Percentiles rank a stretch among this genome's conserved stretches.
These are phyloP conservation scores for Heliconius hortense DNA, from an alignment of 2,888 invertebrate species.

Conservation along the genomic window DNA sequence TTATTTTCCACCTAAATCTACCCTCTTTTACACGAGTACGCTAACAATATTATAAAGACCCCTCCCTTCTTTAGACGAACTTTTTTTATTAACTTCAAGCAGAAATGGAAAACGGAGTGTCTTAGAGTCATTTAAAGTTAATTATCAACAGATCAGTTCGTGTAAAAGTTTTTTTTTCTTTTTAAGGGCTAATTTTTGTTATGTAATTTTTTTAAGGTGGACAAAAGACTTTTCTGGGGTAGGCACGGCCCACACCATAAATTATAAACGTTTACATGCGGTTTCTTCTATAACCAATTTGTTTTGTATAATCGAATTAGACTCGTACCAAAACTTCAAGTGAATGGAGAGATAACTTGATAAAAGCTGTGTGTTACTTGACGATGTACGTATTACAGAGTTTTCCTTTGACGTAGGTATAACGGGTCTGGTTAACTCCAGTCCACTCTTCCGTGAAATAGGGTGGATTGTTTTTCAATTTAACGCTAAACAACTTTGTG, in stretches of 20 bases:
- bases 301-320: conserved; percentile 27
- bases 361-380: conserved; percentile 33
- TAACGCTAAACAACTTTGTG: conserved; percentile 43
- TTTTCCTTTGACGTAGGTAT: conserved; percentile 43
- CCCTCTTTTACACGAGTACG: no score
- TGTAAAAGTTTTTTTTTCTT: no score
- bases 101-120: not conserved
- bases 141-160: not conserved
- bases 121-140: not conserved
- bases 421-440: conserved; percentile 41
- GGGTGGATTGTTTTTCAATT: conserved; percentile 49
- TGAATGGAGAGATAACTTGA: conserved; percentile 32
- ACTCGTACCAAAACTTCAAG: conserved; percentile 30
- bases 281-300: conserved; percentile 23
- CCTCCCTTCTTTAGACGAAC: not conserved
- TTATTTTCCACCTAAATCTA: no score
- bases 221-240: no score
- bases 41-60: no score
- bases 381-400: conserved; percentile 30
- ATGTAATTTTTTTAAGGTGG: no score
- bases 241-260: no score
- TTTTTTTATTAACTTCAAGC: not conserved
- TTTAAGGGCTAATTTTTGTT: no score
- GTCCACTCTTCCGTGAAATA: conserved; percentile 45
- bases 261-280: not conserved